Base-by-base conservation (phyloP, 2,888 invertebrate genomes). In the Cephus pulcher region DNA sequence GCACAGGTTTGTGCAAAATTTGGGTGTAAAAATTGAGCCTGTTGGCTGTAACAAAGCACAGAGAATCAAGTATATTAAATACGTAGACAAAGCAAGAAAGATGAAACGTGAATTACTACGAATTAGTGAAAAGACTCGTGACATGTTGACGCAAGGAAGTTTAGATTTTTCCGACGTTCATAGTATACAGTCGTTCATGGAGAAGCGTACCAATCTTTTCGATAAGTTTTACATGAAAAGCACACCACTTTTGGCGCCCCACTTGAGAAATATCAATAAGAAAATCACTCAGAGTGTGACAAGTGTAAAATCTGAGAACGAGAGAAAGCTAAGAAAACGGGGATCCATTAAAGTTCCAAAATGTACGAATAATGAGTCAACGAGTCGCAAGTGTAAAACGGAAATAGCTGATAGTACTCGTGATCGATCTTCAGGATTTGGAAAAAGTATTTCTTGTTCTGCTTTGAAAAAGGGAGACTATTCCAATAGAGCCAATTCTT, bases 231-330 rank as follows among this genome's bases (percentile, higher is more conserved):
- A 68, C 23, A 69, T 56, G 3, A 76, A 33, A 23, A 76, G 74
- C 12, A 69, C 74, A 32, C 73, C 40, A 12, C 78, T 84, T n/a
- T 74, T 79, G 32, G 69, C 76, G 4, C 78, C 77, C 15, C 76
- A 82, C 35, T 80, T 85, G 32, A 85, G 74, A 73, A 81, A 80
- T 71, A 83, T 85, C 12, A 85, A 85, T 69, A 77, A 75, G 69
- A 81, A 75, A 34, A 83, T 85, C 56, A 71, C 80, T 11, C 80
- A 83, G 11, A 82, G 77, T 69, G 76, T 80, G 12, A 79, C 33
- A 12, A 71, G 23, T 15, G 12, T 71, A 71, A 12, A 71, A 15
- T 71, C 12, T 32, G 33, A 71, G 23, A 71, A 71, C 11, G 33
- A 71, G 34, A n/a, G 11, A 33, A 32, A 33, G 12, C 9, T 33